These are phyloP conservation scores for Drosophila nikananu DNA, from an alignment of 1,140 invertebrate genomes.

Conservation along the genomic window DNA sequence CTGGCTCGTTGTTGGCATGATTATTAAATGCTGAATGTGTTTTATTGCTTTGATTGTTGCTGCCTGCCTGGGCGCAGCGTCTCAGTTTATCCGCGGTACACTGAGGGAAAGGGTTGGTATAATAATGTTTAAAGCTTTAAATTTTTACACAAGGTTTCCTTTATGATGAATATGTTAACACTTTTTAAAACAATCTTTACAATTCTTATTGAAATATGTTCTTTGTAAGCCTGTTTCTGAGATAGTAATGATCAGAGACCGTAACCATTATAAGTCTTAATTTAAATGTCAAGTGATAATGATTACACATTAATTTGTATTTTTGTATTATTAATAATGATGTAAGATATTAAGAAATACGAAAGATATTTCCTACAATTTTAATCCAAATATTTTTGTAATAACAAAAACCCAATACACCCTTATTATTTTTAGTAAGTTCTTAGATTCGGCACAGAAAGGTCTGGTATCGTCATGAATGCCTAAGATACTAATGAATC, in stretches of 20 bases:
- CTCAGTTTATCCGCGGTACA: slow-evolving; percentile 12
- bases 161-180: too few species aligned
- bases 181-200: too few species aligned
- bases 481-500: too few species aligned
- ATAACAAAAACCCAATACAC: background rate
- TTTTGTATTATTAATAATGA: too few species aligned
- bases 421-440: background rate
- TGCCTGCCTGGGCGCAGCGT: slow-evolving; percentile 34
- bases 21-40: slow-evolving; percentile 81
- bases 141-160: background rate
- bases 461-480: too few species aligned
- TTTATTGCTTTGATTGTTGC: slow-evolving; percentile 80
- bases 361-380: background rate
- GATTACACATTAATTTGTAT: too few species aligned
- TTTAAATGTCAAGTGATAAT: too few species aligned
- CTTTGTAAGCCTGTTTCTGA: background rate
- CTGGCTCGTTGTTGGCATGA: slow-evolving; percentile 46
- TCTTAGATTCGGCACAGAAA: too few species aligned
- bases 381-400: background rate
- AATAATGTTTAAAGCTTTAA: background rate
- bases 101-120: background rate
- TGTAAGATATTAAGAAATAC: background rate
- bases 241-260: too few species aligned
- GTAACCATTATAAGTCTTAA: too few species aligned
- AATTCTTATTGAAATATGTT: background rate